Percentiles rank a stretch among this genome's conserved stretches.
These are phyloP conservation scores for Sternotherus odoratus DNA, from an alignment of 2,797 vertebrate species.

Conservation along the genomic window DNA sequence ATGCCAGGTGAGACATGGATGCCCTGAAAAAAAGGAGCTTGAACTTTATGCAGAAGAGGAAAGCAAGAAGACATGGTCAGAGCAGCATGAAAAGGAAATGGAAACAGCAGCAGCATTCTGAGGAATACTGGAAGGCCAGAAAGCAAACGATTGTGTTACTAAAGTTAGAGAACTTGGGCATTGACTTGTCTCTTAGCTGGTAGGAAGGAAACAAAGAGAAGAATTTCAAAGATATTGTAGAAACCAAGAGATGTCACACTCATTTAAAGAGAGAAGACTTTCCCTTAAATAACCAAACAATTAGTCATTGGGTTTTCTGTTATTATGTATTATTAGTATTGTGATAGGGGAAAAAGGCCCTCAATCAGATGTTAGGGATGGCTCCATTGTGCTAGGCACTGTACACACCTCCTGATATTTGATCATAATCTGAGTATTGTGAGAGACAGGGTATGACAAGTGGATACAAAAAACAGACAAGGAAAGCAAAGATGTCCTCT, in stretches of 20 bases:
- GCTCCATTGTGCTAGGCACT: fast-evolving
- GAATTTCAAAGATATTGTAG: not conserved
- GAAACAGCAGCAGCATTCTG: not conserved
- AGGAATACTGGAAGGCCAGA: not conserved
- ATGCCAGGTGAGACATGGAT: not conserved
- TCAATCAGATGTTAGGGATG: not conserved
- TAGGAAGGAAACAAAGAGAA: not conserved
- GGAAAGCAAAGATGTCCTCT: not conserved
- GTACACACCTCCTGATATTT: not conserved
- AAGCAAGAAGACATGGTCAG: not conserved
- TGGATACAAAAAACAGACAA: not conserved
- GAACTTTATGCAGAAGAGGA: not conserved
- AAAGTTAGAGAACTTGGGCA: not conserved
- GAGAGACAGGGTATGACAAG: not conserved
- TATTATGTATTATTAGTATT: not conserved
- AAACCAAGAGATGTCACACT: conserved; percentile 6
- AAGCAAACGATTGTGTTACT: not conserved
- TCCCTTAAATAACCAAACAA: no score
- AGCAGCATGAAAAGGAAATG: not conserved
- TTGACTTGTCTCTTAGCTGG: not conserved
- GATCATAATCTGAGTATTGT: not conserved
- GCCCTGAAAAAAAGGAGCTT: not conserved
- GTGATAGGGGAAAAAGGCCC: not conserved
- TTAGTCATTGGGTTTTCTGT: not conserved
- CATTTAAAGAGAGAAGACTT: not conserved